Evolutionary conservation across 2,797 vertebrate species (phyloP).

Genomic region (Stomatorhinus walkeri): DNA sequence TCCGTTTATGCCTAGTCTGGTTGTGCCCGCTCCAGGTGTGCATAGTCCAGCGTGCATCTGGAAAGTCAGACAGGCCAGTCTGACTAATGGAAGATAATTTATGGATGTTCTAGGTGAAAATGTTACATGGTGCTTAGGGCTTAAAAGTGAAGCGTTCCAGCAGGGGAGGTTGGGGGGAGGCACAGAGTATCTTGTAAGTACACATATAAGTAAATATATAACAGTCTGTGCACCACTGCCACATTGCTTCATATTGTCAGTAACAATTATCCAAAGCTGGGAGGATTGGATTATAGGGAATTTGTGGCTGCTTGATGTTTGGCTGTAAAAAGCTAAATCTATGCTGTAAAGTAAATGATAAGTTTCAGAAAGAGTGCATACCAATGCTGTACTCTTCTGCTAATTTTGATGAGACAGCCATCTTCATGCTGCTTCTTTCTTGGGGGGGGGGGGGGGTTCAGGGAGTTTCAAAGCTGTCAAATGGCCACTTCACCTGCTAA

Average conservation of each 20-base stretch:
- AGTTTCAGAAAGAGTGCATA: neutral
- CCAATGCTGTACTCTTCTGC: neutral
- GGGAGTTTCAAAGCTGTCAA: neutral
- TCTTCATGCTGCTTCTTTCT: neutral
- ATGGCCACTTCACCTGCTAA: neutral
- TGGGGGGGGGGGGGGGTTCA: neutral
- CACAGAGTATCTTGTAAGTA: neutral
- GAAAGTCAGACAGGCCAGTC: conserved; percentile 32
- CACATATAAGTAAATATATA: neutral
- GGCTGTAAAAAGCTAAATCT: neutral
- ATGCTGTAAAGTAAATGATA: neutral
- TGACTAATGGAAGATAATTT: conserved; percentile 22
- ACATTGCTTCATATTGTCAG: neutral
- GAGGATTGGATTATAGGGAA: neutral
- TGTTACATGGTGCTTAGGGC: conserved; percentile 49
- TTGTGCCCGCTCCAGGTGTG: too few relatives aligned
- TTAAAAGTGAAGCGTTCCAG: conserved; percentile 42
- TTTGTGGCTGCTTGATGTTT: neutral
- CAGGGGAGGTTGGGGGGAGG: neutral
- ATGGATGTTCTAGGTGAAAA: conserved; percentile 47
- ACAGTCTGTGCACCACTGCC: neutral
- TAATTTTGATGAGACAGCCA: neutral
- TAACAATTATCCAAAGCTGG: neutral
- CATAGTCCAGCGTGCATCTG: conserved; percentile 45
- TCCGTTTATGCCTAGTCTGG: too few relatives aligned